phyloP scores from a whole-genome alignment of 2,113 vertebrate species.

The Phoxinus phoxinus region DNA sequence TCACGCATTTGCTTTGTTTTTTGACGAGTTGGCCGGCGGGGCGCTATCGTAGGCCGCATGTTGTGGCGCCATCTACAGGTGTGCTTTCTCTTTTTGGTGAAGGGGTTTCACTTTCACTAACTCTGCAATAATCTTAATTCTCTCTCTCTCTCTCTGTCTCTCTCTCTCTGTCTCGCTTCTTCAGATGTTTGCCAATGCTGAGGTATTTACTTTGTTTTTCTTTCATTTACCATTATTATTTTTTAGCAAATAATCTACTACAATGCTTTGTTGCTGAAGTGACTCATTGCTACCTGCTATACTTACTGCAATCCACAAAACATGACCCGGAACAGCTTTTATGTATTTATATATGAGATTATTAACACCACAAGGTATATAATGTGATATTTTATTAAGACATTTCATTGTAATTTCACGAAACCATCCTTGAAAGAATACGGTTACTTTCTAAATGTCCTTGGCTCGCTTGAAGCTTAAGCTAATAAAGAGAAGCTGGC shows the following conservation, averaged over 20 bases:
- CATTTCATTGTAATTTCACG: no score
- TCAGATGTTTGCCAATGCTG: slow-evolving; percentile 86
- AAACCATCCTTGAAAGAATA: not conserved
- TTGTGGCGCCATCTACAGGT: slow-evolving; percentile 54
- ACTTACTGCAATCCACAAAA: slow-evolving; percentile 51
- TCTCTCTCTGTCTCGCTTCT: slow-evolving; percentile 72
- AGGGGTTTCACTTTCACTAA: slow-evolving; percentile 77
- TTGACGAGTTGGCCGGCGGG: slow-evolving; percentile 33
- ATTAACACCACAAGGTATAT: not conserved
- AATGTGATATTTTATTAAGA: not conserved
- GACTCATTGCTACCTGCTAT: slow-evolving; percentile 65
- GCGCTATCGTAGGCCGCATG: slow-evolving; percentile 69
- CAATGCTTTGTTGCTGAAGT: slow-evolving; percentile 66
- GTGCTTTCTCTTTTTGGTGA: slow-evolving; percentile 61
- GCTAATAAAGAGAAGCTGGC: slow-evolving; percentile 9
- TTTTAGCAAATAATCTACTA: slow-evolving; percentile 65
- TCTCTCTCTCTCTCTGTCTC: slow-evolving; percentile 65
- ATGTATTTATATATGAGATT: not conserved
- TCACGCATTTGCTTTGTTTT: slow-evolving; percentile 34
- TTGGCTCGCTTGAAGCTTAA: not conserved
- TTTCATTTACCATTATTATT: slow-evolving; percentile 50
- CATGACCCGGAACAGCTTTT: not conserved
- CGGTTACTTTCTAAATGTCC: not conserved
- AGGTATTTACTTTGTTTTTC: slow-evolving; percentile 76
- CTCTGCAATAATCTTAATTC: slow-evolving; percentile 67